phyloP scores from a whole-genome alignment of 2,888 invertebrate species.

The Psylliodes chrysocephalus region DNA sequence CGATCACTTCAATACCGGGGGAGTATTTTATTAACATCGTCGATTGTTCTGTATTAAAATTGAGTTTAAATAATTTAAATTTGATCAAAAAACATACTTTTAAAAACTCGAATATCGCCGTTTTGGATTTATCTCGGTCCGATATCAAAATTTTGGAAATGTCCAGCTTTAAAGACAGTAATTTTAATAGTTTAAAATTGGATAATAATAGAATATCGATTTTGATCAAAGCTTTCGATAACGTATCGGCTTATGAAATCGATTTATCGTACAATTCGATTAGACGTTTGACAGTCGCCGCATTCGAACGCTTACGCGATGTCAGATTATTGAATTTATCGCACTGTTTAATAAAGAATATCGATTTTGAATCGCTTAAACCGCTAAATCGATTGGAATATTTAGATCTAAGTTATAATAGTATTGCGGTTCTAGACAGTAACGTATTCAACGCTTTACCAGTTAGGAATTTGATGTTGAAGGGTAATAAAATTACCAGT shows the following conservation, averaged over 20 bases:
- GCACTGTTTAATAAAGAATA: conserved; percentile 20
- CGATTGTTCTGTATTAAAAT: neutral
- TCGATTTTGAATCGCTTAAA: conserved; percentile 6
- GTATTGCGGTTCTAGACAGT: neutral
- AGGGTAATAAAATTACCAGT: neutral
- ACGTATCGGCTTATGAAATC: neutral
- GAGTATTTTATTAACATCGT: conserved; percentile 2
- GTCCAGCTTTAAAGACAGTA: neutral
- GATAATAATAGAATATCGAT: conserved; percentile 14
- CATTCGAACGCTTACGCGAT: neutral
- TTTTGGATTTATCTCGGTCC: conserved; percentile 5
- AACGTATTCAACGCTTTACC: neutral
- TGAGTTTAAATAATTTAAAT: conserved; percentile 18
- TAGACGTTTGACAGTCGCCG: neutral
- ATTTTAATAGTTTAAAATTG: conserved; percentile 9
- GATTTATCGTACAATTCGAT: conserved; percentile 19
- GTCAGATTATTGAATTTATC: conserved; percentile 8
- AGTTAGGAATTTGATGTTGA: neutral
- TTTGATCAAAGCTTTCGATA: neutral
- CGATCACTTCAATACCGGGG: neutral
- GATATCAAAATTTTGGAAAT: neutral
- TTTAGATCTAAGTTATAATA: conserved; percentile 16
- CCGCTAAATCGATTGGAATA: neutral
- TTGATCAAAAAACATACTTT: conserved; percentile 4
- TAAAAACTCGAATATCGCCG: neutral